Conservation (phyloP, 1,140 invertebrate species). For the Ceratina japonica region DNA sequence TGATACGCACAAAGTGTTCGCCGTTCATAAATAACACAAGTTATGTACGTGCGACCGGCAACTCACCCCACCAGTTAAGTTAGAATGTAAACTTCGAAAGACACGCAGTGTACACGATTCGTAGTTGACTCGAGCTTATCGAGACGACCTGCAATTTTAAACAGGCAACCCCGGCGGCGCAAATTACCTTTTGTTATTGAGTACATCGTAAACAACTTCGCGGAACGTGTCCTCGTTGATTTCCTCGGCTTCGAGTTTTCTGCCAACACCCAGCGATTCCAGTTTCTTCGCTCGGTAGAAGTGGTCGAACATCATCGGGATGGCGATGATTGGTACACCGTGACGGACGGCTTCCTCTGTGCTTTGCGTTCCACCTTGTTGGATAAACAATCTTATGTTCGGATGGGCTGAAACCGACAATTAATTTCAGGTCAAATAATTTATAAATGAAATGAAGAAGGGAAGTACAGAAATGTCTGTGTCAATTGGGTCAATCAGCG, state of each 20-base stretch:
- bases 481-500: no score
- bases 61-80: neutral
- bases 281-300: constrained; percentile 57
- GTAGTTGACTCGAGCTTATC: neutral
- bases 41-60: neutral
- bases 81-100: constrained; percentile 8
- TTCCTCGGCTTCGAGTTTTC: constrained; percentile 40
- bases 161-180: neutral
- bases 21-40: constrained; percentile 4
- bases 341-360: constrained; percentile 76
- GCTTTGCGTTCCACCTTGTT: constrained; percentile 79
- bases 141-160: neutral
- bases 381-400: constrained; percentile 78
- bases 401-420: constrained; percentile 68
- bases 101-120: neutral
- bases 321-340: constrained; percentile 77
- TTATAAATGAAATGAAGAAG: no score
- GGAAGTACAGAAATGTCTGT: no score
- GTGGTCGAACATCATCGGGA: constrained; percentile 73
- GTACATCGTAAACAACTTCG: constrained; percentile 45
- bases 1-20: neutral
- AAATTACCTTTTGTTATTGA: constrained; percentile 58
- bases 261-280: constrained; percentile 50
- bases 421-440: neutral
- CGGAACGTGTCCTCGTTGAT: constrained; percentile 39